Evolutionary conservation across 2,797 vertebrate species (phyloP).

Genomic region (Falco biarmicus): DNA sequence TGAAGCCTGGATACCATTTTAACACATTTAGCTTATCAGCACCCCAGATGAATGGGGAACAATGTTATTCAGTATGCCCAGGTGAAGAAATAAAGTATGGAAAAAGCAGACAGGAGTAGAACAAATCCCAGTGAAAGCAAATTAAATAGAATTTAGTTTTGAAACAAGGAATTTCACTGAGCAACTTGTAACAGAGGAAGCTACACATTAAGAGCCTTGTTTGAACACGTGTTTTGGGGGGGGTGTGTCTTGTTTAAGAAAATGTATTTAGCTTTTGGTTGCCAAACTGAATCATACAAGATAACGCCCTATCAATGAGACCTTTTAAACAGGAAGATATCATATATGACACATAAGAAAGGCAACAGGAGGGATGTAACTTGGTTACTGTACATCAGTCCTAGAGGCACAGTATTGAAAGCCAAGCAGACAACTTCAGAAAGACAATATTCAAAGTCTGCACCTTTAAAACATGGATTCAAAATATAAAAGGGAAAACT

Average conservation of each 20-base stretch:
- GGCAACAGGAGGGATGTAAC: neutral
- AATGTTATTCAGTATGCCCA: neutral
- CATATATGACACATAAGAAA: neutral
- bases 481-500: neutral
- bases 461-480: neutral
- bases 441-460: neutral
- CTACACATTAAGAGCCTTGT: neutral
- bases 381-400: neutral
- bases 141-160: neutral
- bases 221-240: accelerated
- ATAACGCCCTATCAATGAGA: neutral
- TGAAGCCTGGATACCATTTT: neutral
- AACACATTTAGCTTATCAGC: neutral
- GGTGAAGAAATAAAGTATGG: neutral
- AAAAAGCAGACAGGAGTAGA: neutral
- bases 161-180: neutral
- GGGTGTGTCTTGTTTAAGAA: neutral
- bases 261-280: neutral
- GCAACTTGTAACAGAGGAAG: neutral
- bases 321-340: neutral
- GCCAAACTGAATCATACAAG: neutral
- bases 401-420: neutral
- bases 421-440: neutral
- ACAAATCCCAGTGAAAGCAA: neutral
- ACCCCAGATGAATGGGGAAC: neutral